Conservation (phyloP, 2,113 vertebrate genomes). For the Eidolon helvum region DNA sequence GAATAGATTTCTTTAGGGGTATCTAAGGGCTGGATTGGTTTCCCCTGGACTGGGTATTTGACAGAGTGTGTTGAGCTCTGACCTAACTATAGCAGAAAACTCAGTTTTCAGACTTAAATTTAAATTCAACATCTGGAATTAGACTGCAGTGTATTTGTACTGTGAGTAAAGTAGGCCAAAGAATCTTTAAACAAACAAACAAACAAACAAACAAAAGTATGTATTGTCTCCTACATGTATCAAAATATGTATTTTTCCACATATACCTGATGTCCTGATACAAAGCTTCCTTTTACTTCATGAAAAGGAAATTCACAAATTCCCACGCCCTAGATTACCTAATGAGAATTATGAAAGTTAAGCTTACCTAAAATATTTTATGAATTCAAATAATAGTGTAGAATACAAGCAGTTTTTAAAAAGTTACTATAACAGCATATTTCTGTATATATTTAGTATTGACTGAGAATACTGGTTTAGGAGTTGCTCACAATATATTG, state of each 20-base stretch:
- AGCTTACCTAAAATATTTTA: background rate
- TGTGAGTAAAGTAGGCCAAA: conserved; percentile 1
- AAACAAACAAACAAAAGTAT: background rate
- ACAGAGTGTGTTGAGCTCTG: background rate
- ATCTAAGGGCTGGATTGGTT: background rate
- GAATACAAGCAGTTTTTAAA: conserved; percentile 1
- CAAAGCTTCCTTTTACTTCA: conserved; percentile 1
- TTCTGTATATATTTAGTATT: background rate
- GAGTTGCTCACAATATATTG: background rate
- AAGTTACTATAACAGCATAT: background rate
- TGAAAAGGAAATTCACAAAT: background rate
- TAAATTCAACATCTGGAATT: background rate
- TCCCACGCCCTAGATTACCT: background rate
- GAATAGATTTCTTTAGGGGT: conserved; percentile 5
- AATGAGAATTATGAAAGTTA: conserved; percentile 27
- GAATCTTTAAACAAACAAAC: background rate
- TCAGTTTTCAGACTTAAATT: background rate
- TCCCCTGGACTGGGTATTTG: background rate
- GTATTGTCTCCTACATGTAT: background rate
- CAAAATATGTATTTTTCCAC: conserved; percentile 46
- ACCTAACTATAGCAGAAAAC: background rate
- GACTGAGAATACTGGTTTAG: background rate
- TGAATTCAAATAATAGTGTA: background rate
- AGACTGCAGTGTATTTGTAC: background rate
- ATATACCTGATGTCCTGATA: background rate